phyloP scores from a whole-genome alignment of 2,888 invertebrate genomes.

The Lottia gigantea region DNA sequence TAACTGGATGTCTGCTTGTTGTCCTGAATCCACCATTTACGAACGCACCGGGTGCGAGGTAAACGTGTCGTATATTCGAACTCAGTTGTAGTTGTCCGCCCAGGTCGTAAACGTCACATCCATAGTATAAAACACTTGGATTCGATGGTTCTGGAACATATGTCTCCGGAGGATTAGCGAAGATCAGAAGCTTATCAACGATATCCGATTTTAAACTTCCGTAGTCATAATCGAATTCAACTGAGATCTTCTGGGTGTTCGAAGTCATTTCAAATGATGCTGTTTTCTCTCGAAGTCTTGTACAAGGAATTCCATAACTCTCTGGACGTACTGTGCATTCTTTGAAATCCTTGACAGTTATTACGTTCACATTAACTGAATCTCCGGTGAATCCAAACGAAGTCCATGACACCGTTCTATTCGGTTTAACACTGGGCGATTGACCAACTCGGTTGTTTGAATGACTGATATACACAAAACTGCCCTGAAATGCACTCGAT shows the following conservation, averaged over 20 bases:
- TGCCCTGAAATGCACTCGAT: constrained; percentile 2
- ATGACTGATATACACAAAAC: constrained; percentile 19
- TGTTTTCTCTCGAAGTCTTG: constrained; percentile 16
- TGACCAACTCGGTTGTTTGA: constrained; percentile 16
- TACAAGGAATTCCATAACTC: constrained; percentile 22
- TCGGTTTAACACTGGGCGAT: constrained; percentile 10
- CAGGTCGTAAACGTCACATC: constrained; percentile 12
- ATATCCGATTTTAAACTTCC: constrained; percentile 16
- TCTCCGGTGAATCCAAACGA: constrained; percentile 27
- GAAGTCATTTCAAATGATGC: constrained; percentile 20
- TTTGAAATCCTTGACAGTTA: constrained; percentile 22
- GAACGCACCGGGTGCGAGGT: constrained; percentile 20
- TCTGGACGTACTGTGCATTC: constrained; percentile 26
- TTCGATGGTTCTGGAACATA: constrained; percentile 13
- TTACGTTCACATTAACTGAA: constrained; percentile 21
- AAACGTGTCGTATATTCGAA: constrained; percentile 13
- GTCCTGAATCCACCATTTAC: constrained; percentile 19
- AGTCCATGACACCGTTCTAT: constrained; percentile 29
- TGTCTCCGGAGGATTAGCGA: constrained; percentile 23
- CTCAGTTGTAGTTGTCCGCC: constrained; percentile 15
- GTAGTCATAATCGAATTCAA: constrained; percentile 23
- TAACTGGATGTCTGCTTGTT: constrained; percentile 2
- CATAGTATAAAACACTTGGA: constrained; percentile 18
- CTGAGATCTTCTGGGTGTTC: constrained; percentile 17
- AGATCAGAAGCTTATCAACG: constrained; percentile 21